Base-by-base conservation (phyloP, 2,797 vertebrate species). In the Yasuhikotakia modesta region DNA sequence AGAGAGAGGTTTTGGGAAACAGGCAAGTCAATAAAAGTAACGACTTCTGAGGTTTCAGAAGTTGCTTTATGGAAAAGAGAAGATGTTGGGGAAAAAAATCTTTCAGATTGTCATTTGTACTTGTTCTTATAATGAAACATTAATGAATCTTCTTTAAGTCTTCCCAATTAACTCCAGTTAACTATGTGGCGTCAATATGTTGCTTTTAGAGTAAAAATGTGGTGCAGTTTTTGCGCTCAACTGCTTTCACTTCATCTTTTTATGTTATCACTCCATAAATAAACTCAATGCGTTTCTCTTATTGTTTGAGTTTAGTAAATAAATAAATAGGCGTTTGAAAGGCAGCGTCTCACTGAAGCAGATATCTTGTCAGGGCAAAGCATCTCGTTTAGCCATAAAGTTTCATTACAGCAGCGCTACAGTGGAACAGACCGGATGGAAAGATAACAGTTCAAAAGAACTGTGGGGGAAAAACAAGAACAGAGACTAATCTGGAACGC, bases 161-260 rank as follows among this genome's bases (percentile, higher is more conserved):
- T 55, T 82, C 52, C 84, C 79, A 88, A 86, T 88, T 89, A 90
- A 83, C 78, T 80, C 64, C 82, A 88, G 88, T 90, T 87, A 91
- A 88, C 86, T 72, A 87, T 81, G 84, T 45, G 27, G 79, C 84
- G 83, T 82, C 81, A 80, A 89, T 80, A 88, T 86, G 32, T 61
- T 53, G 72, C 66, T 80, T 81, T 76, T 32, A 21, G 21, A 61
- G 35, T 39, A 19, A 14, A 50, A 72, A 71, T 73, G 50, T 71
- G 39, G 79, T 57, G 19, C 17, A 13, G 16, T 3, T 75, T 64
- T 63, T 48, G 27, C 4, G 52, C 60, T 65, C 27, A 19, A 53
- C 39, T 73, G 67, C 55, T 57, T 27, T 53, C 45, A 60, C 16
- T 55, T 21, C 22, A 63, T 70, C 68, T 78, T 77, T 72, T 78